Evolutionary conservation across 1,140 invertebrate genomes (phyloP).

Genomic region (Bradysia coprophila): DNA sequence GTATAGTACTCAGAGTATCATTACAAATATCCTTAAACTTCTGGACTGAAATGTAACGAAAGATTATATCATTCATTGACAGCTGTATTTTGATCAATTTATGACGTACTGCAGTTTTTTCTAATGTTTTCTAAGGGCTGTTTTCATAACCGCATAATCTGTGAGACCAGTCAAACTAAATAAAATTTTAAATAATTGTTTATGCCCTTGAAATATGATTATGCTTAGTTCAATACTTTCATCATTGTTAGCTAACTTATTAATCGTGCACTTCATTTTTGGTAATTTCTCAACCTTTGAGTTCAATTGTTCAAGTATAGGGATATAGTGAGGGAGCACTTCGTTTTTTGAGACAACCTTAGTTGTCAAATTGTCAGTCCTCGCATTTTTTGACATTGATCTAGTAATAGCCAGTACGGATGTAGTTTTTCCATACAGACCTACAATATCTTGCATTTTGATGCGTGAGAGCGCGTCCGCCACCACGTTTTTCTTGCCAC

Average conservation of each 20-base stretch:
- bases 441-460: conserved; percentile 2
- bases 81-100: neutral
- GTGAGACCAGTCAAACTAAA: neutral
- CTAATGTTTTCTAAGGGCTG: neutral
- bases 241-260: neutral
- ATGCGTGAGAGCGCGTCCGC: neutral
- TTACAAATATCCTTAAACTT: neutral
- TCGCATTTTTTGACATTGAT: neutral
- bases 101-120: neutral
- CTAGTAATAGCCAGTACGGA: neutral
- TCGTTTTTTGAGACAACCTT: neutral
- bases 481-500: conserved; percentile 1
- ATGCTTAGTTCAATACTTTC: neutral
- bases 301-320: neutral
- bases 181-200: neutral
- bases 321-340: neutral
- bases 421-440: conserved; percentile 4
- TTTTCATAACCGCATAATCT: neutral
- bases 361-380: neutral
- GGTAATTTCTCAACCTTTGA: neutral
- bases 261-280: neutral
- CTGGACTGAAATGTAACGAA: neutral
- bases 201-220: neutral
- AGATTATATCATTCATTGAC: neutral
- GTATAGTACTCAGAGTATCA: neutral